phyloP scores from a whole-genome alignment of 1,140 invertebrate genomes.

The Frieseomelitta varia region DNA sequence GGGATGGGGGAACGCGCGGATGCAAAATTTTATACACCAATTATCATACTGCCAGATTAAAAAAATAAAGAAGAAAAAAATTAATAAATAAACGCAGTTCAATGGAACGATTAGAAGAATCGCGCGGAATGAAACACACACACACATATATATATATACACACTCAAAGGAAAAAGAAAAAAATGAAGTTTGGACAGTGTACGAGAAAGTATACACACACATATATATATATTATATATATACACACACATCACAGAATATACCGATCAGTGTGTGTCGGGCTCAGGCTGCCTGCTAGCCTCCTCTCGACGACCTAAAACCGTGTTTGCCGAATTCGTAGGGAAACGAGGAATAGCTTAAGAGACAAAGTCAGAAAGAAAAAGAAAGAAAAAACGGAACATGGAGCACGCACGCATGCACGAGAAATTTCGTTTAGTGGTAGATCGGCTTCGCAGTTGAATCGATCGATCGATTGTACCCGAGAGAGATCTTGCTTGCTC shows the following conservation, averaged over 20 bases:
- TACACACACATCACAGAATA: background rate
- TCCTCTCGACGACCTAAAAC: constrained; percentile 55
- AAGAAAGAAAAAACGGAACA: background rate
- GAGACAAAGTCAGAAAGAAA: too few relatives aligned
- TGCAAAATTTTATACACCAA: constrained; percentile 75
- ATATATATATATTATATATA: too few relatives aligned
- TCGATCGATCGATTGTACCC: constrained; percentile 61
- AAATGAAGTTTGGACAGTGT: constrained; percentile 33
- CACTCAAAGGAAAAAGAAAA: background rate
- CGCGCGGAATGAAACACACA: background rate
- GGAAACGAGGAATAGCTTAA: background rate
- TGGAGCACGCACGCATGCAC: constrained; percentile 47
- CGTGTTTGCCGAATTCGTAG: constrained; percentile 51
- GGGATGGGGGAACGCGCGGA: background rate
- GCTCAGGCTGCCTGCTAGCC: constrained; percentile 48
- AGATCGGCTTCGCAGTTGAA: constrained; percentile 64
- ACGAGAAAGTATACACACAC: background rate
- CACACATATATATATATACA: too few relatives aligned
- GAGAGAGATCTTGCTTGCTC: constrained; percentile 40
- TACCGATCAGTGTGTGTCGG: constrained; percentile 33
- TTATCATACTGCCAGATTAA: constrained; percentile 73
- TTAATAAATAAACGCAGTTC: constrained; percentile 33
- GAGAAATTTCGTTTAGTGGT: constrained; percentile 5
- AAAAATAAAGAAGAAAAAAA: background rate
- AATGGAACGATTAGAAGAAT: constrained; percentile 38